Base-by-base conservation (phyloP, 2,888 invertebrate species). In the Tinea semifulvella region DNA sequence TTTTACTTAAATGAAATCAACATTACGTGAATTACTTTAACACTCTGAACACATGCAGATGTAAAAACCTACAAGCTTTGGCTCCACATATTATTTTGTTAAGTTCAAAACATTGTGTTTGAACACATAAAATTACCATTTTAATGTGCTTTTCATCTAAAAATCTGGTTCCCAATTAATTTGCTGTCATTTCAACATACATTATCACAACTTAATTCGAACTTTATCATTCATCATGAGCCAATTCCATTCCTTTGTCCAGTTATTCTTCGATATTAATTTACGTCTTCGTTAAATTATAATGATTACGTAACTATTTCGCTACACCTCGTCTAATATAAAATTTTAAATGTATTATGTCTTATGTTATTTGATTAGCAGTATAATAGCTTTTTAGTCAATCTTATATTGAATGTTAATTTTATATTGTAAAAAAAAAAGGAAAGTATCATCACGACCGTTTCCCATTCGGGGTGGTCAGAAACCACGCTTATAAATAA, bases 151-250 rank as follows among this genome's bases (percentile, higher is more conserved):
- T 50, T 42, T 47, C 45, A 42, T 42, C 49, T 49, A 57, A 63
- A 61, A 64, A 63, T 64, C 53, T 53, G 46, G 35, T 49, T 49
- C 48, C 56, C 58, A 59, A 64, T 62, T 60, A 61, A 63, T 64
- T 54, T 53, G 44, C 49, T 51, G 56, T 57, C 60, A 53, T 50
- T 54, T 54, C 50, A 54, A 60, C 52, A 50, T 56, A 54, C 47
- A 57, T 53, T 57, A 57, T 52, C 53, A 58, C 56, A 51, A 57
- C 55, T 58, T 57, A 54, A 58, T 57, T 59, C 53, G 46, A 47
- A 28, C 48, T 36, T 48, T 50, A 49, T 49, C 3, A 27, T 52
- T 11, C 11, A 27, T 27, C 11, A 27, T 27, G 10, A 27, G 27
- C 27, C 27, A 27, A 27, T 27, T 27, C 3, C 11, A 7, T 7